phyloP scores from a whole-genome alignment of 1,140 invertebrate species.

The Drosophila erecta region DNA sequence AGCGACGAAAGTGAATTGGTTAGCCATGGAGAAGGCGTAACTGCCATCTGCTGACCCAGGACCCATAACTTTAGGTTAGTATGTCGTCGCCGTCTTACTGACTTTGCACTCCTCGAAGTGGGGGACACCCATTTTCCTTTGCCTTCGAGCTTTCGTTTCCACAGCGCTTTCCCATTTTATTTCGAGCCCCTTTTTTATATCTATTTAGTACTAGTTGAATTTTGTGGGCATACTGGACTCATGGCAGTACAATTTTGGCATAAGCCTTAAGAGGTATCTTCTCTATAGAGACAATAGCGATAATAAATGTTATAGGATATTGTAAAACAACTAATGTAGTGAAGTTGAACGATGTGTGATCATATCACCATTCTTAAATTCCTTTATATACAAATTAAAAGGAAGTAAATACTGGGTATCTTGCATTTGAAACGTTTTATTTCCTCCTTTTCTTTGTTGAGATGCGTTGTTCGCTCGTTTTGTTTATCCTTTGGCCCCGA shows the following conservation, averaged over 20 bases:
- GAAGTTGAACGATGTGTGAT: no score
- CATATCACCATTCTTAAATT: no score
- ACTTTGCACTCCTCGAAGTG: slow-evolving; percentile 31
- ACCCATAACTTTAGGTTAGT: slow-evolving; percentile 79
- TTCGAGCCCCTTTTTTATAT: slow-evolving; percentile 11
- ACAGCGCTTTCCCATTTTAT: slow-evolving; percentile 27
- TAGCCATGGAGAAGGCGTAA: slow-evolving; percentile 65
- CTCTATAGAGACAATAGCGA: no score
- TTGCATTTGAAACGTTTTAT: neutral
- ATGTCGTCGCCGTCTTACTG: slow-evolving; percentile 57
- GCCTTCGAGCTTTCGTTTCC: slow-evolving; percentile 12
- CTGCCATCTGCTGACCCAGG: slow-evolving; percentile 71
- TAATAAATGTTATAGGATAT: no score
- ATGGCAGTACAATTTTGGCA: no score
- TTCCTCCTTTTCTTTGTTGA: slow-evolving; percentile 26
- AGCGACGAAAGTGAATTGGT: slow-evolving; percentile 61
- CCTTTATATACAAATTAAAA: no score
- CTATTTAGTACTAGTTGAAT: neutral
- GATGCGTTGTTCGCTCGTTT: slow-evolving; percentile 47
- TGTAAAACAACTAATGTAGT: no score
- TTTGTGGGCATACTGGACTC: neutral
- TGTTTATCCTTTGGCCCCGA: slow-evolving; percentile 77
- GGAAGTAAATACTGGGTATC: slow-evolving; percentile 6
- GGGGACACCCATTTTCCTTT: slow-evolving; percentile 7
- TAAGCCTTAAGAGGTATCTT: no score